phyloP scores from a whole-genome alignment of 2,113 vertebrate species.

The Thamnaconus septentrionalis region DNA sequence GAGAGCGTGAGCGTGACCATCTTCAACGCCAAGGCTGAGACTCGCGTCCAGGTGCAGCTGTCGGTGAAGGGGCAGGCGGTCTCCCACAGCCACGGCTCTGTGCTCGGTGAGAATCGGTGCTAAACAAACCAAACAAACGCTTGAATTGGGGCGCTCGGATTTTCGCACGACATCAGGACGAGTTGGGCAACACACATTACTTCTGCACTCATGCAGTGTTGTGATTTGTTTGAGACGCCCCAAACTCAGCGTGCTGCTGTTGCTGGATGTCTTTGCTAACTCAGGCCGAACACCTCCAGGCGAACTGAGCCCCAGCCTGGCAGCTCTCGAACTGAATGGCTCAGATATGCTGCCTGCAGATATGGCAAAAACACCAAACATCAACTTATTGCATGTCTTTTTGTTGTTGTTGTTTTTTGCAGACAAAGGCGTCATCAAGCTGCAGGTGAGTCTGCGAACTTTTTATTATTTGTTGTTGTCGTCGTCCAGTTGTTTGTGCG shows the following conservation, averaged over 20 bases:
- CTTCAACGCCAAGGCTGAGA: conserved; percentile 83
- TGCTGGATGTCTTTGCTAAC: conserved; percentile 36
- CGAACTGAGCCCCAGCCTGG: conserved; percentile 3
- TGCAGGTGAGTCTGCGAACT: conserved; percentile 82
- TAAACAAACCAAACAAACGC: conserved; percentile 4
- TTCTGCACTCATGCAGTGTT: conserved; percentile 18
- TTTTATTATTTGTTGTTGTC: not conserved
- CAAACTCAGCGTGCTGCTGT: conserved; percentile 26
- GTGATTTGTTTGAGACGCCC: conserved; percentile 55
- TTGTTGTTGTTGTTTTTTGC: conserved; percentile 48
- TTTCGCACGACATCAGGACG: too few relatives aligned
- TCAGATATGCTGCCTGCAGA: too few relatives aligned
- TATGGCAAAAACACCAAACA: too few relatives aligned
- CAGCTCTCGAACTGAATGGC: not conserved
- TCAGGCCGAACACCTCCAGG: conserved; percentile 4
- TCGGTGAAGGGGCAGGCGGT: conserved; percentile 85
- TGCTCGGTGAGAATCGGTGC: conserved; percentile 77
- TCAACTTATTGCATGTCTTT: conserved; percentile 2
- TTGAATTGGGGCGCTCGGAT: too few relatives aligned
- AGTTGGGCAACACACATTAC: too few relatives aligned
- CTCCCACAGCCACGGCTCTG: conserved; percentile 76
- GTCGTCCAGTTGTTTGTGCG: conserved; percentile 1
- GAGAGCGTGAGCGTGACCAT: conserved; percentile 88
- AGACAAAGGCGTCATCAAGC: conserved; percentile 90
- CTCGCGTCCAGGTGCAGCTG: conserved; percentile 85